Evolutionary conservation across 2,113 vertebrate genomes (phyloP).

Genomic region (cat (Felis catus)): DNA sequence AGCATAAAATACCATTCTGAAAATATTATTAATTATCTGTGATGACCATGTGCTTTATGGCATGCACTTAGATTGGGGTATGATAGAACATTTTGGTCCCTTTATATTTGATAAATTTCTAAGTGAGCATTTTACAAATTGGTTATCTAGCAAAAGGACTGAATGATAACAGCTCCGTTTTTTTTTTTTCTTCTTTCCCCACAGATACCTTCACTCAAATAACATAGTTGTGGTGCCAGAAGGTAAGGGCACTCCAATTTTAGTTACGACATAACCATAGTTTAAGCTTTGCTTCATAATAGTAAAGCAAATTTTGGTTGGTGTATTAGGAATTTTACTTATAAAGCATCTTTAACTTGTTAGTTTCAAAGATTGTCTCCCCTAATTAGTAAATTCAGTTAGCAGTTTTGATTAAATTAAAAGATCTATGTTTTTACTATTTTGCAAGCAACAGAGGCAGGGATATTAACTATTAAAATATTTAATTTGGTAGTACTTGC

Average conservation of each 20-base stretch:
- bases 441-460: constrained; percentile 13
- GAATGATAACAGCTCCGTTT: constrained; percentile 77
- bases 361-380: neutral
- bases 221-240: constrained; percentile 97
- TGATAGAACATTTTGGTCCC: constrained; percentile 53
- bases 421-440: constrained; percentile 14
- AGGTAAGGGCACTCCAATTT: constrained; percentile 88
- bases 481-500: constrained; percentile 37
- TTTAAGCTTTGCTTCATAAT: constrained; percentile 65
- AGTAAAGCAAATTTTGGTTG: constrained; percentile 68
- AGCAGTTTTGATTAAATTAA: constrained; percentile 4
- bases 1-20: neutral
- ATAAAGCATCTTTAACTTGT: neutral
- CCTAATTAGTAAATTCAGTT: neutral
- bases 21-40: neutral
- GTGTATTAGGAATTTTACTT: constrained; percentile 23
- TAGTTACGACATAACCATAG: constrained; percentile 57
- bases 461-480: neutral
- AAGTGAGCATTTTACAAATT: constrained; percentile 76
- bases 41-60: neutral
- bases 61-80: neutral
- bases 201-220: constrained; percentile 97
- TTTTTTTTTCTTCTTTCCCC: constrained; percentile 69
- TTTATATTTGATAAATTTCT: constrained; percentile 62
- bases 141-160: constrained; percentile 72